phyloP scores from a whole-genome alignment of 2,888 invertebrate species.

The Strigamia maritima region DNA sequence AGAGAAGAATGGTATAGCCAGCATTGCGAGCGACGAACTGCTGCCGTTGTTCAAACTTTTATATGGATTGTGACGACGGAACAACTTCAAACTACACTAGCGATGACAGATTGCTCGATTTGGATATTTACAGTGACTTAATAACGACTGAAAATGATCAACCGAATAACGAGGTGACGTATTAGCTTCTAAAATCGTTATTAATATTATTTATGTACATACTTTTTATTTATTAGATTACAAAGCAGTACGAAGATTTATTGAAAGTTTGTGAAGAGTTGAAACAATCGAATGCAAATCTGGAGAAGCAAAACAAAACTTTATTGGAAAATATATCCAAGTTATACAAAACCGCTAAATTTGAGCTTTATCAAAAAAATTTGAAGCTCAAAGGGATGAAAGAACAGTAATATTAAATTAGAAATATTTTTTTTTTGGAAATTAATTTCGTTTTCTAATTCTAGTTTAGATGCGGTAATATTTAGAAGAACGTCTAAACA shows the following conservation, averaged over 20 bases:
- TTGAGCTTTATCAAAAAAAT: neutral
- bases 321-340: neutral
- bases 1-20: neutral
- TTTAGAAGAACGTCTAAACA: neutral
- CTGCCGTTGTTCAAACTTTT: too few species aligned
- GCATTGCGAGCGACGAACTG: too few species aligned
- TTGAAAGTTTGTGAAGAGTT: neutral
- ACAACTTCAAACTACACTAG: neutral
- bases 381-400: neutral
- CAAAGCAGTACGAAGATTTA: neutral
- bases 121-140: neutral
- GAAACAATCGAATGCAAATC: neutral
- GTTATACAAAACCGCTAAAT: neutral
- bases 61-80: too few species aligned
- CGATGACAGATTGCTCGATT: neutral
- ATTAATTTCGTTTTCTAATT: neutral
- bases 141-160: neutral
- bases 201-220: neutral
- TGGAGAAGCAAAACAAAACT: neutral
- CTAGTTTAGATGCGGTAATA: neutral
- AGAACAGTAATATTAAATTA: neutral
- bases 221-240: neutral
- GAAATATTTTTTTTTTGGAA: too few species aligned
- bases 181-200: neutral
- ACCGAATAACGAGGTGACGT: neutral